Percentiles rank a stretch among this genome's conserved stretches.
These are phyloP conservation scores for Falco punctatus DNA, from an alignment of 2,113 vertebrate genomes.

Conservation along the genomic window DNA sequence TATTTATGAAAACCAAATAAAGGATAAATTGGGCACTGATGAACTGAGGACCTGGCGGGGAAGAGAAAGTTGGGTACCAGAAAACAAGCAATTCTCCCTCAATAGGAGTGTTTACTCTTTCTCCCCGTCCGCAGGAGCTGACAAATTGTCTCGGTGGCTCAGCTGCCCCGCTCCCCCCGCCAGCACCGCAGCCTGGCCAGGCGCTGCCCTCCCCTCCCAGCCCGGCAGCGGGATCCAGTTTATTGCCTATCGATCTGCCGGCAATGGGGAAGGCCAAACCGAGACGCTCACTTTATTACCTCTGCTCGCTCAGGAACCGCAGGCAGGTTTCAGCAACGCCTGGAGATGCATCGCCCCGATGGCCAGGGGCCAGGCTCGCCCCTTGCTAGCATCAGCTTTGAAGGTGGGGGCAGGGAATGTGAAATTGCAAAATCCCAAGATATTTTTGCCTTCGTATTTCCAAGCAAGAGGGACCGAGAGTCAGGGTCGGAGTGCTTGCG, in stretches of 20 bases:
- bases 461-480: neutral
- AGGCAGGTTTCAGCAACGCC: neutral
- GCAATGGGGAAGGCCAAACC: neutral
- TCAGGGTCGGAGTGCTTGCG: accelerated
- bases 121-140: conserved; percentile 58
- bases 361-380: neutral
- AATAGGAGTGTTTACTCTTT: conserved; percentile 77
- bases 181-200: neutral
- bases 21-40: conserved; percentile 74
- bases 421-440: neutral
- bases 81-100: conserved; percentile 76
- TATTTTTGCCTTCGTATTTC: neutral
- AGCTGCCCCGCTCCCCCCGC: conserved; percentile 35
- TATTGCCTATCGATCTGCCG: neutral
- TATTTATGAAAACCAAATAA: conserved; percentile 79
- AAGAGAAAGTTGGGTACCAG: conserved; percentile 63
- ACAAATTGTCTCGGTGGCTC: conserved; percentile 63
- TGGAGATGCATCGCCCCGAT: neutral
- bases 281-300: neutral
- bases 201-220: neutral
- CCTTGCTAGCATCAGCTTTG: neutral
- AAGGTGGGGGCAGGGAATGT: accelerated
- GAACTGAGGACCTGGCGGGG: conserved; percentile 59
- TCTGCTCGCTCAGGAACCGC: neutral
- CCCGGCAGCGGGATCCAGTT: neutral